Percentiles rank a stretch among this genome's conserved stretches.
Conservation (phyloP, 1,140 invertebrate genomes). For the Drosophila pseudoobscura region DNA sequence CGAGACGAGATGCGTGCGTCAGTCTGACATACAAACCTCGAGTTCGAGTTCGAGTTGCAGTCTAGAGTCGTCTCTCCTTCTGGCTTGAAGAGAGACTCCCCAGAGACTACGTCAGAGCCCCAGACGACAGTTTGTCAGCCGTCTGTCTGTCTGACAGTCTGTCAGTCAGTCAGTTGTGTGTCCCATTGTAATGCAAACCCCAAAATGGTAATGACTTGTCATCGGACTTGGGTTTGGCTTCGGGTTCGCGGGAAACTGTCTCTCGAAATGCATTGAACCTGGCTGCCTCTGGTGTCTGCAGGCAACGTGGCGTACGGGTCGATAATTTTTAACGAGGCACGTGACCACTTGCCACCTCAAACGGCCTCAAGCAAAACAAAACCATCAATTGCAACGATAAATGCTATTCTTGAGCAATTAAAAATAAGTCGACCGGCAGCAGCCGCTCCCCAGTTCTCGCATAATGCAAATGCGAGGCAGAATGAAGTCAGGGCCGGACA, state of each 20-base stretch:
- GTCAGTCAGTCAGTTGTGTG: constrained; percentile 13
- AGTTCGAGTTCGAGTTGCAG: constrained; percentile 60
- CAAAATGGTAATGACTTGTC: constrained; percentile 55
- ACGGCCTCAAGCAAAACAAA: constrained; percentile 15
- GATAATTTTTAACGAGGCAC: constrained; percentile 48
- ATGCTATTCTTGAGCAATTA: constrained; percentile 17
- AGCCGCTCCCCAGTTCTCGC: background rate
- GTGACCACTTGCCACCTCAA: constrained; percentile 12
- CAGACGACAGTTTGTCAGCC: constrained; percentile 20
- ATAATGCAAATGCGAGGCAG: constrained; percentile 8
- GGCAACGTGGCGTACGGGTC: constrained; percentile 73
- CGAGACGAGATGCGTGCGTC: constrained; percentile 53
- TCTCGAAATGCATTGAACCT: constrained; percentile 68
- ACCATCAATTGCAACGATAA: constrained; percentile 13
- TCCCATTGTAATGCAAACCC: constrained; percentile 65
- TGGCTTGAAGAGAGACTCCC: background rate
- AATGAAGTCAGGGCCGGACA: constrained; percentile 1
- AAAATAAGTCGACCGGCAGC: background rate
- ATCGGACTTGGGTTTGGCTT: constrained; percentile 25
- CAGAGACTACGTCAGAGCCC: constrained; percentile 60
- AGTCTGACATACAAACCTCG: constrained; percentile 74
- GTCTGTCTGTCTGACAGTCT: constrained; percentile 12
- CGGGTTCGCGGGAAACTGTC: constrained; percentile 45
- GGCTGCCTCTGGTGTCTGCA: constrained; percentile 16
- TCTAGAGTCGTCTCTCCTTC: constrained; percentile 19